These are phyloP conservation scores for Syrista parreyssii DNA, from an alignment of 2,888 invertebrate genomes.

Conservation along the genomic window DNA sequence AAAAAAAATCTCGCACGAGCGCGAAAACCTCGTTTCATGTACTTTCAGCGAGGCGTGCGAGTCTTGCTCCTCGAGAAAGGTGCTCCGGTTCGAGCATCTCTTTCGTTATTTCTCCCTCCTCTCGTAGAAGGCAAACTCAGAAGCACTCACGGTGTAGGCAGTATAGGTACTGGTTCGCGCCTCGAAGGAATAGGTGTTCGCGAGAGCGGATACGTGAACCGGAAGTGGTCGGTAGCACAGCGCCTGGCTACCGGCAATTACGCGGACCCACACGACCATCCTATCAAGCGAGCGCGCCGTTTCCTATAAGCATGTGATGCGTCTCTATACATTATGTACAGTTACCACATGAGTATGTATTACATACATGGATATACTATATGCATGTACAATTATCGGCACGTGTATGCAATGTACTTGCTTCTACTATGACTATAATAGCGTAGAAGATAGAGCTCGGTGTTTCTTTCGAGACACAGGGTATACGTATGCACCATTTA, in stretches of 20 bases:
- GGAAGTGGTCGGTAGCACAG: slow-evolving; percentile 61
- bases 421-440: background rate
- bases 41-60: background rate
- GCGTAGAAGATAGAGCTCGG: slow-evolving; percentile 25
- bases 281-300: slow-evolving; percentile 35
- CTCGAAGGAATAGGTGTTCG: slow-evolving; percentile 43
- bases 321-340: background rate
- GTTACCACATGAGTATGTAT: background rate
- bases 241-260: slow-evolving; percentile 55
- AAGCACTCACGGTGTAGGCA: background rate
- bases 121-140: background rate
- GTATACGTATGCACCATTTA: too few species aligned
- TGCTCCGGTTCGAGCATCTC: too few species aligned
- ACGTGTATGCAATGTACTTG: background rate
- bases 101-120: too few species aligned
- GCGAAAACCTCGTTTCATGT: background rate
- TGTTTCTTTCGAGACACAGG: background rate
- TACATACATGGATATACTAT: background rate
- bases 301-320: background rate
- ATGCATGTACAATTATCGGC: background rate
- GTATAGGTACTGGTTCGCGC: background rate
- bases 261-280: slow-evolving; percentile 44
- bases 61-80: background rate
- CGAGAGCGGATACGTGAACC: slow-evolving; percentile 59
- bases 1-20: background rate